Percentiles rank a stretch among this genome's conserved stretches.
phyloP scores from a whole-genome alignment of 2,113 vertebrate genomes.

The Urocitellus parryii region DNA sequence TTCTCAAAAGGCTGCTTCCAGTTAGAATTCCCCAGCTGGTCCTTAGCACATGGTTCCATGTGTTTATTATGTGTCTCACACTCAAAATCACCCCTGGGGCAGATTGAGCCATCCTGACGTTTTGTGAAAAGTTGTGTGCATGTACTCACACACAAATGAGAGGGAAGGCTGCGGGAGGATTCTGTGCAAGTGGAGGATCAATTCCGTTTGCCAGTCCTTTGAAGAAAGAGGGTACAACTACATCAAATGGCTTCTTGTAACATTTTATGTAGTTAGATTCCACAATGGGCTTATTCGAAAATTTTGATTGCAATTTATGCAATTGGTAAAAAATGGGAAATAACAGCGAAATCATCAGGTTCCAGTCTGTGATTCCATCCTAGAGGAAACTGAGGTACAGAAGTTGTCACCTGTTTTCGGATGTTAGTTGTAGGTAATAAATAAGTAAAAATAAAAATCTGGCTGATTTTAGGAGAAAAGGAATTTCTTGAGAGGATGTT shows the following conservation, averaged over 20 bases:
- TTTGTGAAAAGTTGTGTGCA: conserved; percentile 67
- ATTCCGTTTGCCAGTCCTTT: neutral
- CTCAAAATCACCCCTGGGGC: conserved; percentile 48
- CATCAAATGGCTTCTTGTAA: neutral
- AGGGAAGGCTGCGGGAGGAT: too few species aligned
- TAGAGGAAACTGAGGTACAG: neutral
- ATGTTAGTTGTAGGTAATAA: neutral
- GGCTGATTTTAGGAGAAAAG: neutral
- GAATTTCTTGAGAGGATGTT: neutral
- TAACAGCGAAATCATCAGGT: neutral
- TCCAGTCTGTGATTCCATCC: neutral
- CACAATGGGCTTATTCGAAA: neutral
- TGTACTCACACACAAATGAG: conserved; percentile 61
- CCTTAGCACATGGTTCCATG: neutral
- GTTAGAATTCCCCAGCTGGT: conserved; percentile 70
- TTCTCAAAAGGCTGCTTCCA: conserved; percentile 67
- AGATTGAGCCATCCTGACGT: neutral
- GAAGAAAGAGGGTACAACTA: neutral
- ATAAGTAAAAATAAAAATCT: neutral
- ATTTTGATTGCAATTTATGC: neutral
- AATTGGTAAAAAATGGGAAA: neutral
- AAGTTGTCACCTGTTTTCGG: neutral
- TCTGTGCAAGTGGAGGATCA: neutral
- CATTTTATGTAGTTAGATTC: neutral
- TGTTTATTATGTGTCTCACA: conserved; percentile 73